These are phyloP conservation scores for Amazona vittata DNA, from an alignment of 2,113 vertebrate species.

Conservation along the genomic window DNA sequence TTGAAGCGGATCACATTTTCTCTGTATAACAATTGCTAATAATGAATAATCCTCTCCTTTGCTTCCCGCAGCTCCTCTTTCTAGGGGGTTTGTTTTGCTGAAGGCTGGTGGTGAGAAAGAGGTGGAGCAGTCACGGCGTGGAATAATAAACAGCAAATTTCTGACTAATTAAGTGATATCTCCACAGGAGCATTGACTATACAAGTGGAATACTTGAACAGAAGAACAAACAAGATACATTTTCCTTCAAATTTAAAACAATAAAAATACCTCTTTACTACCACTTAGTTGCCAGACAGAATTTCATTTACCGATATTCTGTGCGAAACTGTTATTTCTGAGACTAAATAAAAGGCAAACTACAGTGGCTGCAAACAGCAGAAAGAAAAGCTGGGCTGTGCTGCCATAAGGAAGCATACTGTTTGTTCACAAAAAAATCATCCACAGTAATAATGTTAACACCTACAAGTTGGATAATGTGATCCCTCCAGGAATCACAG, in stretches of 20 bases:
- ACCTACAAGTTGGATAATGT: background rate
- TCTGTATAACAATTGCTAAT: constrained; percentile 23
- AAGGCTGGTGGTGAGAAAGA: constrained; percentile 39
- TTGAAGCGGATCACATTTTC: background rate
- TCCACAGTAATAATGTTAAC: background rate
- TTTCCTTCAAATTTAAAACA: background rate
- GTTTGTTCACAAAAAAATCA: background rate
- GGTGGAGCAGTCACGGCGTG: background rate
- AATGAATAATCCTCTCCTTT: constrained; percentile 41
- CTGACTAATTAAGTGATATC: constrained; percentile 56
- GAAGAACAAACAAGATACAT: background rate
- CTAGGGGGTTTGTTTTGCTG: constrained; percentile 49
- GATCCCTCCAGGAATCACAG: background rate
- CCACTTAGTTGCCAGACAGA: background rate
- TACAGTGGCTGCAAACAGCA: background rate
- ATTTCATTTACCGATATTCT: background rate
- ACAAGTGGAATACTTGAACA: constrained; percentile 3
- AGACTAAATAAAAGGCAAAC: background rate
- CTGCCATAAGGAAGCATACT: background rate
- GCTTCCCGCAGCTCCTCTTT: constrained; percentile 35
- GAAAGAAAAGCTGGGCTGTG: background rate
- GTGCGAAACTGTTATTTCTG: background rate
- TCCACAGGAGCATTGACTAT: background rate
- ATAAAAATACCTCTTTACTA: background rate
- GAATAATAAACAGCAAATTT: constrained; percentile 66